Conservation (phyloP, 1,140 invertebrate species). For the Hycleus cichorii region DNA sequence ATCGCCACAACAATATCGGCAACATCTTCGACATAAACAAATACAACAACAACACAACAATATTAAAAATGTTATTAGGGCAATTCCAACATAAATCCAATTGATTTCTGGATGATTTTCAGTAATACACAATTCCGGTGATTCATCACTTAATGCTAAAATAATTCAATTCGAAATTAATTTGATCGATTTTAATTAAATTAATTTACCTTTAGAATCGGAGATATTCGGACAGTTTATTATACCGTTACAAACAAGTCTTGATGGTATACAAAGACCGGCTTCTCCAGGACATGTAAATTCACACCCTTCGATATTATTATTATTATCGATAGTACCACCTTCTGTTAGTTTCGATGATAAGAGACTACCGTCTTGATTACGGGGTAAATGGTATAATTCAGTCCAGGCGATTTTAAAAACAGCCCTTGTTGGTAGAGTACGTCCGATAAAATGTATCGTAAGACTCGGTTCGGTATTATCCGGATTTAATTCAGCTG, state of each 20-base stretch:
- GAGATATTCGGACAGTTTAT: constrained; percentile 71
- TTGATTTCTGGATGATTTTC: constrained; percentile 45
- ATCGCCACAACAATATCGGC: constrained; percentile 40
- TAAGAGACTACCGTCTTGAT: constrained; percentile 70
- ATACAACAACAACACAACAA: constrained; percentile 41
- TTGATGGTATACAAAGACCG: constrained; percentile 69
- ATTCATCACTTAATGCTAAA: constrained; percentile 52
- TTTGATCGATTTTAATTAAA: constrained; percentile 37
- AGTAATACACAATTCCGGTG: constrained; percentile 53
- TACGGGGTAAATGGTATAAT: constrained; percentile 75
- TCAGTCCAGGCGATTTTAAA: constrained; percentile 87
- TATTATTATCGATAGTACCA: constrained; percentile 41
- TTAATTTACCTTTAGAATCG: constrained; percentile 29
- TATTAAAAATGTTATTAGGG: constrained; percentile 39
- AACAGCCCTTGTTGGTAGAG: constrained; percentile 68
- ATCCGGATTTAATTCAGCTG: constrained; percentile 60
- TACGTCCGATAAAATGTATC: constrained; percentile 43
- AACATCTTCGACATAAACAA: constrained; percentile 37
- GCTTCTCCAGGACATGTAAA: constrained; percentile 79
- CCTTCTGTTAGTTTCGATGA: constrained; percentile 60
- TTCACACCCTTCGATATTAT: constrained; percentile 52
- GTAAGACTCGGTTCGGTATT: constrained; percentile 48
- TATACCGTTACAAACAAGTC: constrained; percentile 78
- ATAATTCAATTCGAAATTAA: constrained; percentile 44
- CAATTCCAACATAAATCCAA: constrained; percentile 47